Percentiles rank a stretch among this genome's conserved stretches.
phyloP scores from a whole-genome alignment of 1,140 invertebrate genomes.

The Hirudo medicinalis region DNA sequence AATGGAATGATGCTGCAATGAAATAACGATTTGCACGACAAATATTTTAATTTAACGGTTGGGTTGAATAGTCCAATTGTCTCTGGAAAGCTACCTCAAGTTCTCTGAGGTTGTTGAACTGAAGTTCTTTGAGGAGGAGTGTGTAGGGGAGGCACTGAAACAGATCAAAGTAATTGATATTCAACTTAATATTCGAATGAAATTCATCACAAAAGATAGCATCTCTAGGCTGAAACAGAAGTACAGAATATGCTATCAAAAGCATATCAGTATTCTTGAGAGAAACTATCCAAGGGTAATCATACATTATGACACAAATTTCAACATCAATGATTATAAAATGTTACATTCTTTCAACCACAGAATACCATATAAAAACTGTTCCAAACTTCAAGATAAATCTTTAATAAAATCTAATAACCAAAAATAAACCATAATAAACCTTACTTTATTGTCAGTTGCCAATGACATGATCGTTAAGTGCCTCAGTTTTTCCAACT shows the following conservation, averaged over 20 bases:
- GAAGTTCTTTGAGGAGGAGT: conserved; percentile 67
- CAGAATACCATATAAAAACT: no score
- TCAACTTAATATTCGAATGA: conserved; percentile 28
- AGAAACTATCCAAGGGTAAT: no score
- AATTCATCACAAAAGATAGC: background rate
- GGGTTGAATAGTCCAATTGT: background rate
- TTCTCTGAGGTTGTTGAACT: conserved; percentile 79
- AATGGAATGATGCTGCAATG: conserved; percentile 1
- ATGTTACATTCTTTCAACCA: no score
- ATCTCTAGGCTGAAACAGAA: no score
- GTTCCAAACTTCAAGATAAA: no score
- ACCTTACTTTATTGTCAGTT: conserved; percentile 60
- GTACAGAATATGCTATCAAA: no score
- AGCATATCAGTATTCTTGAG: no score
- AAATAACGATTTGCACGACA: background rate
- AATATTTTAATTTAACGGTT: no score
- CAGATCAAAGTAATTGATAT: conserved; percentile 27
- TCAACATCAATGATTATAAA: no score
- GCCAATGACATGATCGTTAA: conserved; percentile 88
- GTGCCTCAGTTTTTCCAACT: conserved; percentile 81
- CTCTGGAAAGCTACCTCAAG: conserved; percentile 50
- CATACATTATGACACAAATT: no score
- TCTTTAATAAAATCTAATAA: no score
- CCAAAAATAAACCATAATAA: no score
- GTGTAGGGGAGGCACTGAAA: conserved; percentile 70